A percentile compares a stretch with the other conserved stretches of the same genome.
Evolutionary conservation across 2,797 vertebrate species (phyloP).

Genomic region (Siniperca obscura): DNA sequence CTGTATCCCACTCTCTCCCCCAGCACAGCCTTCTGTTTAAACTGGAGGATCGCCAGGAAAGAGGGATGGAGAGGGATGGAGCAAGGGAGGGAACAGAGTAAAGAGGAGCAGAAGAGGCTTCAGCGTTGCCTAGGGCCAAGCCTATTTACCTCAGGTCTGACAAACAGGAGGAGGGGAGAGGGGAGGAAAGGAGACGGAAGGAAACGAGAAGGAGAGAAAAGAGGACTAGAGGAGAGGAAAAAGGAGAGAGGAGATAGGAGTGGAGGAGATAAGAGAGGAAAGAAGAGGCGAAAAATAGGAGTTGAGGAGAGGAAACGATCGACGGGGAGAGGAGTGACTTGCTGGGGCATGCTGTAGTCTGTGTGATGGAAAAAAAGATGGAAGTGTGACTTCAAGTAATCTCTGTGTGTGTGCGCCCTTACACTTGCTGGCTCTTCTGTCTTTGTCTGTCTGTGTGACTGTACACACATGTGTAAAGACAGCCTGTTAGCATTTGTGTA

Average conservation of each 20-base stretch:
- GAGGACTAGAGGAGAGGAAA: background rate
- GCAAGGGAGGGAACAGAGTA: conserved; percentile 40
- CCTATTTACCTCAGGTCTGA: conserved; percentile 68
- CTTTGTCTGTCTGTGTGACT: conserved; percentile 43
- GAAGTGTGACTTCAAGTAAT: conserved; percentile 52
- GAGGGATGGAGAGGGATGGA: conserved; percentile 46
- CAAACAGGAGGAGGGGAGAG: conserved; percentile 45
- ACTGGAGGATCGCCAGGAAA: conserved; percentile 78
- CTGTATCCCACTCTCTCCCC: conserved; percentile 54
- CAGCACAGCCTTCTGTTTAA: conserved; percentile 83
- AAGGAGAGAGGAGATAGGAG: background rate
- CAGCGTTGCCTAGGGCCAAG: conserved; percentile 61
- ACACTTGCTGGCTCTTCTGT: conserved; percentile 4
- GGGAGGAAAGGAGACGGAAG: background rate
- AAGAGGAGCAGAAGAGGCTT: conserved; percentile 62
- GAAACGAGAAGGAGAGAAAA: background rate
- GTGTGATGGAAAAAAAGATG: conserved; percentile 30
- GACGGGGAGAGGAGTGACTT: conserved; percentile 21
- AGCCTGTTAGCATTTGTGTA: conserved; percentile 51
- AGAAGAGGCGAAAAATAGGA: too few relatives aligned
- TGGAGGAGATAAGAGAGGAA: background rate
- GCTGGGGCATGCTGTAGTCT: conserved; percentile 32
- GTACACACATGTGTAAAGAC: conserved; percentile 52
- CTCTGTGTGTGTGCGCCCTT: background rate
- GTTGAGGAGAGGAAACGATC: background rate